Evolutionary conservation across 2,113 vertebrate genomes (phyloP).

Genomic region (Dendrocopos noguchii): DNA sequence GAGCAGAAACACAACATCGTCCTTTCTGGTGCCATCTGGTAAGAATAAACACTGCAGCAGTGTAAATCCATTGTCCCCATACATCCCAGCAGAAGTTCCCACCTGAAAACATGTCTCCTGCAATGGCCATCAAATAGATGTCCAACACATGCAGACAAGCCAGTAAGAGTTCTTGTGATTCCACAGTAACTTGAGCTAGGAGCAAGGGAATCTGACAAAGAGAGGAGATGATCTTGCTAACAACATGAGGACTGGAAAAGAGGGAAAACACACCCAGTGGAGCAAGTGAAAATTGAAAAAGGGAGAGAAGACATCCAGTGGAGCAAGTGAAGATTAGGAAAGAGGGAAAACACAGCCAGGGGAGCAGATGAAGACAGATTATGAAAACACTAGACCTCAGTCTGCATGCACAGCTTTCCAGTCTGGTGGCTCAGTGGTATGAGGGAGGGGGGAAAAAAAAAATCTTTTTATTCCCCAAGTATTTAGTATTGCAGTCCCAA

Average conservation of each 20-base stretch:
- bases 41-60: background rate
- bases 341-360: background rate
- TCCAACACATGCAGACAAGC: background rate
- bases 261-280: background rate
- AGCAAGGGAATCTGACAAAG: background rate
- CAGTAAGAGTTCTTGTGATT: background rate
- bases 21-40: slow-evolving; percentile 17
- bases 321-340: too few relatives aligned
- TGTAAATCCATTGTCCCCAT: background rate
- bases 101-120: slow-evolving; percentile 15
- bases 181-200: background rate
- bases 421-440: background rate
- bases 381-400: background rate
- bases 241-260: background rate
- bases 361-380: background rate
- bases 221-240: background rate
- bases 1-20: background rate
- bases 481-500: background rate
- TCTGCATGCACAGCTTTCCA: background rate
- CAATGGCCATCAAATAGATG: background rate
- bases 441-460: background rate
- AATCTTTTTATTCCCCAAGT: background rate
- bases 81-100: background rate
- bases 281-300: background rate
- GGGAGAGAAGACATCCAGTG: background rate